Evolutionary conservation across 2,888 invertebrate species (phyloP).

Genomic region (Spicauda simplicius): DNA sequence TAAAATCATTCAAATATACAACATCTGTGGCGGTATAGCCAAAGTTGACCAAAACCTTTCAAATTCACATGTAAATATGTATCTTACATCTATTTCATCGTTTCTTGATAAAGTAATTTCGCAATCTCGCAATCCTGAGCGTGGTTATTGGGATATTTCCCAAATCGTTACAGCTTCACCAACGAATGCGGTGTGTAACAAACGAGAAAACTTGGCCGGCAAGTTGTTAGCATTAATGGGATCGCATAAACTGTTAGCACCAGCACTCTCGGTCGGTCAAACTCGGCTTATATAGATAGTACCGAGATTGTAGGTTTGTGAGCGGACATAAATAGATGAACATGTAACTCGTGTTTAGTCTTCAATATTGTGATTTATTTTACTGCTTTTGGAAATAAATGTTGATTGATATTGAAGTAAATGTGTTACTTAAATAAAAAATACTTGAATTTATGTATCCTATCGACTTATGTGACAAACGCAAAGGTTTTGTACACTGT

Average conservation of each 20-base stretch:
- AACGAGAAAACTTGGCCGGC: slow-evolving; percentile 29
- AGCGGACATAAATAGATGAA: too few species aligned
- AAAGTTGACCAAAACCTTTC: neutral
- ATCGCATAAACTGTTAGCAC: slow-evolving; percentile 32
- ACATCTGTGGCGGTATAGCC: too few species aligned
- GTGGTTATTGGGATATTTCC: slow-evolving; percentile 7
- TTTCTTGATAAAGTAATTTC: neutral
- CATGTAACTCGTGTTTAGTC: neutral
- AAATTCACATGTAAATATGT: neutral
- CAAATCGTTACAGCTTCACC: slow-evolving; percentile 1
- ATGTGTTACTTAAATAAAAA: too few species aligned
- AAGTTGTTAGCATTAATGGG: slow-evolving; percentile 34
- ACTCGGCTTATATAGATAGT: neutral
- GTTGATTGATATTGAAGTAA: too few species aligned
- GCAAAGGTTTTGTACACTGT: too few species aligned
- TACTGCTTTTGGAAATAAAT: too few species aligned
- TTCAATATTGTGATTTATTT: too few species aligned
- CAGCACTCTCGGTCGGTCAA: slow-evolving; percentile 10
- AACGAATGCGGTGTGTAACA: slow-evolving; percentile 20
- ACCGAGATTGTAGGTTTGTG: too few species aligned
- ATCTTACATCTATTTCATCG: neutral
- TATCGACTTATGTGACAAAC: too few species aligned
- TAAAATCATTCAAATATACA: too few species aligned
- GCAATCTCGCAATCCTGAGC: neutral
- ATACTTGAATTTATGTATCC: too few species aligned